Conservation (phyloP, 2,888 invertebrate genomes). For the Campoplex capitator region DNA sequence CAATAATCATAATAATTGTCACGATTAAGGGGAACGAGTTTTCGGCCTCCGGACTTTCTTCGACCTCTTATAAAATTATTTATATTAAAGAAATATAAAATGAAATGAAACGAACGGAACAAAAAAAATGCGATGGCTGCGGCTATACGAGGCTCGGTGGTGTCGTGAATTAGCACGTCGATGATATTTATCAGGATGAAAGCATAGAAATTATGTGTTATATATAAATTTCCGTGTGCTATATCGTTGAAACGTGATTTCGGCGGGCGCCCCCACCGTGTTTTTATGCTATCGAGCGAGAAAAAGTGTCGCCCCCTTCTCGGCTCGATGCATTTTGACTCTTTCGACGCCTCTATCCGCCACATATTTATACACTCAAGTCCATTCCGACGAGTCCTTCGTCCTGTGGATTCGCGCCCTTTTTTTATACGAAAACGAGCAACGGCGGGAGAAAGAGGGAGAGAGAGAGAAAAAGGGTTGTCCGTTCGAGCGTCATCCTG, state of each 20-base stretch:
- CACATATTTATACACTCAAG: constrained; percentile 11
- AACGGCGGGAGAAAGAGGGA: neutral
- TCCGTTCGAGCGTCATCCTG: constrained; percentile 30
- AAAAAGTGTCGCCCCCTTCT: constrained; percentile 38
- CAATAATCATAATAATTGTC: constrained; percentile 49
- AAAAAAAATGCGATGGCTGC: neutral
- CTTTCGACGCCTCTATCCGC: constrained; percentile 20
- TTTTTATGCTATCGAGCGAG: neutral
- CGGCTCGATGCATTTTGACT: constrained; percentile 23
- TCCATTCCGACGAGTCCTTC: neutral
- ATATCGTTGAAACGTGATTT: constrained; percentile 29
- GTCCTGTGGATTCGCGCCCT: constrained; percentile 9
- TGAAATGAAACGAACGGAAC: neutral
- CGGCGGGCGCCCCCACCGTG: neutral
- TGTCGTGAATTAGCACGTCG: constrained; percentile 61
- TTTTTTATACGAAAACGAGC: constrained; percentile 34
- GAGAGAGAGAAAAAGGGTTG: neutral
- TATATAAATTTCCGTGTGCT: neutral
- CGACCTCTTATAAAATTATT: constrained; percentile 23
- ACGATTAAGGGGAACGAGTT: constrained; percentile 45
- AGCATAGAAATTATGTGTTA: constrained; percentile 17
- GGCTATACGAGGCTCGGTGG: neutral
- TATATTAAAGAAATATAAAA: neutral
- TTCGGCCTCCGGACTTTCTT: constrained; percentile 32
- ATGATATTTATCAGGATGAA: constrained; percentile 70